These are phyloP conservation scores for Daptonema setosum DNA, from an alignment of 2,888 invertebrate species.

Conservation along the genomic window DNA sequence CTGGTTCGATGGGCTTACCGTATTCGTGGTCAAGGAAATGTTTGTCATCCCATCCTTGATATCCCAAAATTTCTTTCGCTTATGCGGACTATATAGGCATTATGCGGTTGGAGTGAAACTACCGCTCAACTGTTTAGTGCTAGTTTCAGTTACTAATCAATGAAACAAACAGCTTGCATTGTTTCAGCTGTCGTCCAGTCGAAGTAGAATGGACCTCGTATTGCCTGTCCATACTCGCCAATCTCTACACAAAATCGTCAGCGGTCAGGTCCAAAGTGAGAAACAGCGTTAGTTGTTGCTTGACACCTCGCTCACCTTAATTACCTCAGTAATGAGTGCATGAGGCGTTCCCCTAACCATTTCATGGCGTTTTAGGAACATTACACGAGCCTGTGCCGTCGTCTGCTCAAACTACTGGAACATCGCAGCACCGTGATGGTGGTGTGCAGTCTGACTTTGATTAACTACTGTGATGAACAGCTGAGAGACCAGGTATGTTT, in stretches of 20 bases:
- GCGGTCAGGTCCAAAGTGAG: neutral
- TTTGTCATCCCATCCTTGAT: neutral
- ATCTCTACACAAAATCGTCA: conserved; percentile 10
- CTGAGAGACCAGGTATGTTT: conserved; percentile 15
- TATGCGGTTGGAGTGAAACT: no score
- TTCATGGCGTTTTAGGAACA: conserved; percentile 11
- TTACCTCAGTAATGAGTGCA: no score
- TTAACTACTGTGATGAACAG: conserved; percentile 19
- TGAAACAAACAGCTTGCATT: neutral
- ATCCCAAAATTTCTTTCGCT: neutral
- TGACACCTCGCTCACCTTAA: no score
- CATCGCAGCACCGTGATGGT: conserved; percentile 19
- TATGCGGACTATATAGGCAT: no score
- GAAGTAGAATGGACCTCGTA: conserved; percentile 20
- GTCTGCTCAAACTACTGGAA: conserved; percentile 14
- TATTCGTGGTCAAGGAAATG: conserved; percentile 1
- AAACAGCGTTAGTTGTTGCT: neutral
- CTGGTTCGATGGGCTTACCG: neutral
- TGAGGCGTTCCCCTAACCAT: no score
- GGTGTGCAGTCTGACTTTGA: conserved; percentile 17
- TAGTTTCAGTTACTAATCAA: no score
- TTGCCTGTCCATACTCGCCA: conserved; percentile 21
- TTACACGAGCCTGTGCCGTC: conserved; percentile 13
- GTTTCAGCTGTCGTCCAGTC: conserved; percentile 3
- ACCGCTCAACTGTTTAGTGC: no score